These are phyloP conservation scores for Rhegmatorhina hoffmannsi DNA, from an alignment of 2,113 vertebrate species.

Conservation along the genomic window DNA sequence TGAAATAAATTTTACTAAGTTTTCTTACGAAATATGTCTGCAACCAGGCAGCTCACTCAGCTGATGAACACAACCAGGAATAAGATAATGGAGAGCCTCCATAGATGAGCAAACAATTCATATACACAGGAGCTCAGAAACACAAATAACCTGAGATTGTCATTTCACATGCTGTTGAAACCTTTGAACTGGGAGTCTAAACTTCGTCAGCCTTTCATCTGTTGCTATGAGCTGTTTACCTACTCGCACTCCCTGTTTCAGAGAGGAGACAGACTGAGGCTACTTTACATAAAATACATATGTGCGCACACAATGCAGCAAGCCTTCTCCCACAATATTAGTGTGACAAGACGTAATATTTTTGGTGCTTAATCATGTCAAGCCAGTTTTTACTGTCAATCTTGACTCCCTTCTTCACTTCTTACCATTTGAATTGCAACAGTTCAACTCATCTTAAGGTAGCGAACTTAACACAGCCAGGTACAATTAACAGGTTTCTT, in stretches of 20 bases:
- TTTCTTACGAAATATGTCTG: background rate
- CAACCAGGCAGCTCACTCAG: background rate
- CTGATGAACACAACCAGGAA: background rate
- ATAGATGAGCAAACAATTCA: background rate
- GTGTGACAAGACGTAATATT: background rate
- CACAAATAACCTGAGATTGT: slow-evolving; percentile 34
- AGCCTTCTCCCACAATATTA: background rate
- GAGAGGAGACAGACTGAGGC: background rate
- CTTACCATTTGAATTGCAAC: background rate
- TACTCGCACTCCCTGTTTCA: background rate
- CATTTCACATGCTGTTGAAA: background rate
- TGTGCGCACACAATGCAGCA: background rate
- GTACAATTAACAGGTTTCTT: slow-evolving; percentile 27
- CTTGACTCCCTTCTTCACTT: slow-evolving; percentile 11
- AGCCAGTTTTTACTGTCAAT: slow-evolving; percentile 55
- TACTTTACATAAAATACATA: slow-evolving; percentile 19
- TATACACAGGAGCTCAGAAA: background rate
- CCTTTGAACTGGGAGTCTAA: slow-evolving; percentile 35
- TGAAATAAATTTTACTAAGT: background rate
- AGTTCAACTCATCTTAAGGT: slow-evolving; percentile 20
- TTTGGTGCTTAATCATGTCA: slow-evolving; percentile 37
- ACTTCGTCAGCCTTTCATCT: slow-evolving; percentile 28
- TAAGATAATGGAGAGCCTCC: background rate
- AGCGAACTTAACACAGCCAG: background rate
- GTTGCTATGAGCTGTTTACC: slow-evolving; percentile 39